phyloP scores from a whole-genome alignment of 2,113 vertebrate species.

The Morone chrysops region DNA sequence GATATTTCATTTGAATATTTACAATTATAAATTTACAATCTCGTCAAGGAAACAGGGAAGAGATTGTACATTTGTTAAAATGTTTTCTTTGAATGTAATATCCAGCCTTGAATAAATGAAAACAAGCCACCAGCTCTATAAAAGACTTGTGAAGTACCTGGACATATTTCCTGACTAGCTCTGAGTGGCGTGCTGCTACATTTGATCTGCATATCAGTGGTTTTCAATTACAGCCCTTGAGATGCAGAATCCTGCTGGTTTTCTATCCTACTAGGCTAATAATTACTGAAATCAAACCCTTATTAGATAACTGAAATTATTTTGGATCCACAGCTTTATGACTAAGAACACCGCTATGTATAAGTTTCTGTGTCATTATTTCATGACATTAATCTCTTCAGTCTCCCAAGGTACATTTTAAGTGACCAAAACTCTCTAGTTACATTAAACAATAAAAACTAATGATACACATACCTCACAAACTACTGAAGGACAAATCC shows the following conservation, averaged over 20 bases:
- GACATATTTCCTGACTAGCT: not conserved
- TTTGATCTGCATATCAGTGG: conserved; percentile 11
- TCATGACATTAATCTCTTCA: not conserved
- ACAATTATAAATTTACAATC: too few relatives aligned
- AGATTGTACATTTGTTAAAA: too few relatives aligned
- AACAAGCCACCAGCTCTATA: not conserved
- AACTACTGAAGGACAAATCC: not conserved
- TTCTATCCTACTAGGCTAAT: conserved; percentile 31
- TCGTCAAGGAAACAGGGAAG: too few relatives aligned
- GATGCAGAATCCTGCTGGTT: conserved; percentile 25
- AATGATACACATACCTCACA: not conserved
- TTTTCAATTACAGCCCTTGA: conserved; percentile 18
- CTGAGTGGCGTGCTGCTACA: too few relatives aligned
- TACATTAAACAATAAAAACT: not conserved
- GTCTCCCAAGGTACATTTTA: not conserved
- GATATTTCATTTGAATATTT: too few relatives aligned
- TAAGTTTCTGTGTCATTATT: conserved; percentile 11
- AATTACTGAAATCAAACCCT: conserved; percentile 20
- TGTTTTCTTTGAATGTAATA: too few relatives aligned
- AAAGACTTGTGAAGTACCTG: not conserved
- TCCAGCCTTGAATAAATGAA: too few relatives aligned
- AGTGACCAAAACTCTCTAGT: not conserved
- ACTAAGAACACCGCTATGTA: not conserved
- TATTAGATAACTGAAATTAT: conserved; percentile 24
- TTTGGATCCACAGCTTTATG: not conserved